These are phyloP conservation scores for Hypotaenidia okinawae DNA, from an alignment of 2,797 vertebrate genomes.

Conservation along the genomic window DNA sequence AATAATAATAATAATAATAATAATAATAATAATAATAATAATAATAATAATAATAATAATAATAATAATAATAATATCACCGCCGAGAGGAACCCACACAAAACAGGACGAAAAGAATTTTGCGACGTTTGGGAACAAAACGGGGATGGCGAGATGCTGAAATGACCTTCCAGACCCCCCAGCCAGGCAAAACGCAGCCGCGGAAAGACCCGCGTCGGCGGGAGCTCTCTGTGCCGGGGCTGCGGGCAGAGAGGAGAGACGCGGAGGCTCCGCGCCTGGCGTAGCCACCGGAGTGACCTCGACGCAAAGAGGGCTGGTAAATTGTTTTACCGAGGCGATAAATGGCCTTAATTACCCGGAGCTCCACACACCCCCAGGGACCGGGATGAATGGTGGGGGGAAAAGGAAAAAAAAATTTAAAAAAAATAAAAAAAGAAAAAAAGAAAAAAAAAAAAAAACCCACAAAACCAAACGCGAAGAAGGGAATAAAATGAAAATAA, in stretches of 20 bases:
- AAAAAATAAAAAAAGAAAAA: not conserved
- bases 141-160: fast-evolving
- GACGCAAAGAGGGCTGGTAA: constrained; percentile 1
- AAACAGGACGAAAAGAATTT: not conserved
- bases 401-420: no score
- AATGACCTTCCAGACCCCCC: fast-evolving
- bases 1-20: not conserved
- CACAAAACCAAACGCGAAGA: not conserved
- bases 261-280: not conserved
- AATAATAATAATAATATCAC: not conserved
- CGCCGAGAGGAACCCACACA: fast-evolving
- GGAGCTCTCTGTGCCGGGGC: not conserved
- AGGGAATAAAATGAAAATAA: no score
- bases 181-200: not conserved
- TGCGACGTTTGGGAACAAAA: not conserved
- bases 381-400: not conserved
- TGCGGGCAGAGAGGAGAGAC: not conserved
- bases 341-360: constrained; percentile 51
- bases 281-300: not conserved
- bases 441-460: no score
- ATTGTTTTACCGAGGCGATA: constrained; percentile 46
- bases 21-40: not conserved
- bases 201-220: no score
- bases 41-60: not conserved
- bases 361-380: not conserved